Conservation (phyloP, 2,888 invertebrate species). For the Odontocerum albicorne region DNA sequence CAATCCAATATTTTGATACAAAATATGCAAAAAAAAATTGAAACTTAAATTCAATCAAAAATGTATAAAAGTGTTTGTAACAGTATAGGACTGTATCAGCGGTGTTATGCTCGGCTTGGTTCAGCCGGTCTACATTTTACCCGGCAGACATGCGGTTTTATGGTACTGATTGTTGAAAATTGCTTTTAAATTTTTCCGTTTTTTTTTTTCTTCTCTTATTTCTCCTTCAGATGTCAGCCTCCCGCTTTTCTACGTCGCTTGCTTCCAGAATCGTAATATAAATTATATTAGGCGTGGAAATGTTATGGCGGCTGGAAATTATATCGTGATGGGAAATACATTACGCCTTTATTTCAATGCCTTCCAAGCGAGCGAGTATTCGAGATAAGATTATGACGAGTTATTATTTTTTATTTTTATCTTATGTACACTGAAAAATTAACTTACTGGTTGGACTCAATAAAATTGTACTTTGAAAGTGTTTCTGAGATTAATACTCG, state of each 20-base stretch:
- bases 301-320: constrained; percentile 24
- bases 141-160: constrained; percentile 33
- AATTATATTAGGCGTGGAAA: constrained; percentile 30
- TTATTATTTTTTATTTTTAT: constrained; percentile 12
- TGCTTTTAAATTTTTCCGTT: constrained; percentile 34
- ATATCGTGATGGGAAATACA: constrained; percentile 23
- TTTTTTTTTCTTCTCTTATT: constrained; percentile 21
- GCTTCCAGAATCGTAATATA: constrained; percentile 27
- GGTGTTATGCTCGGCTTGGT: constrained; percentile 20
- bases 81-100: no score
- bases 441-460: no score
- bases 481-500: no score
- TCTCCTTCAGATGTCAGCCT: constrained; percentile 28
- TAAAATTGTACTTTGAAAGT: no score
- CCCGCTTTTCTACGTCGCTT: constrained; percentile 17
- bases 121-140: constrained; percentile 15
- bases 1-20: no score
- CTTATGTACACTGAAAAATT: no score
- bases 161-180: constrained; percentile 36
- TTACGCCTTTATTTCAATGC: constrained; percentile 25
- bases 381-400: constrained; percentile 16
- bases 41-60: no score
- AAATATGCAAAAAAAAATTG: no score
- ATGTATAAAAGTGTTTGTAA: no score
- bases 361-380: constrained; percentile 8